A percentile compares a stretch with the other conserved stretches of the same genome.
phyloP scores from a whole-genome alignment of 2,888 invertebrate genomes.

The Schizaphis graminum region DNA sequence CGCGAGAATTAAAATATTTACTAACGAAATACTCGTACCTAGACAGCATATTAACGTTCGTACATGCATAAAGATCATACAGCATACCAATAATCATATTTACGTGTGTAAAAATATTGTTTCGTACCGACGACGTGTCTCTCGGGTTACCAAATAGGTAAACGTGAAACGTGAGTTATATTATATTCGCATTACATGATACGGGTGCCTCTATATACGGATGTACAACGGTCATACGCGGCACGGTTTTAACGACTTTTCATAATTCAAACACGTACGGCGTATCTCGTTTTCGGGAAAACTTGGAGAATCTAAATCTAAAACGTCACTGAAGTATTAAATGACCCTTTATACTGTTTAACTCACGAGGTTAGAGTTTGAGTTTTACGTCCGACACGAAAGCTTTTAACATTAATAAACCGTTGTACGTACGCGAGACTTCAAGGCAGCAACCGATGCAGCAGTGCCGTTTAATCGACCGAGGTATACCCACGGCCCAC shows the following conservation, averaged over 20 bases:
- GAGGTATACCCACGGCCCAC: background rate
- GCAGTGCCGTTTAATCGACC: conserved; percentile 19
- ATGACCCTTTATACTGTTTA: conserved; percentile 1
- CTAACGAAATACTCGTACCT: too few species aligned
- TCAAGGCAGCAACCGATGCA: background rate
- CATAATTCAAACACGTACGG: conserved; percentile 20
- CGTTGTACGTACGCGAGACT: background rate
- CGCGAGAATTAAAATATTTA: too few species aligned
- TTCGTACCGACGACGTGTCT: background rate
- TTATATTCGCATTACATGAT: background rate
- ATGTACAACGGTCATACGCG: background rate
- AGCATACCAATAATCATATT: too few species aligned
- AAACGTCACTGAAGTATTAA: conserved; percentile 30
- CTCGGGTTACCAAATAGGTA: background rate
- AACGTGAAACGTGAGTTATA: background rate
- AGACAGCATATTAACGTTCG: too few species aligned
- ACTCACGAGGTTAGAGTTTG: conserved; percentile 26
- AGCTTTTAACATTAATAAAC: conserved; percentile 38
- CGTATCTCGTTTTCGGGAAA: background rate
- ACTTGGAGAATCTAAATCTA: conserved; percentile 32
- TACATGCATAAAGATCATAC: too few species aligned
- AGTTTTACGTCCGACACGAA: background rate
- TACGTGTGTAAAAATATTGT: background rate
- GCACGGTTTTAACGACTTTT: background rate
- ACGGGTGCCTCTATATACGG: background rate